A percentile compares a stretch with the other conserved stretches of the same genome.
Evolutionary conservation across 1,140 invertebrate species (phyloP).

Genomic region (Agrypnia vestita): DNA sequence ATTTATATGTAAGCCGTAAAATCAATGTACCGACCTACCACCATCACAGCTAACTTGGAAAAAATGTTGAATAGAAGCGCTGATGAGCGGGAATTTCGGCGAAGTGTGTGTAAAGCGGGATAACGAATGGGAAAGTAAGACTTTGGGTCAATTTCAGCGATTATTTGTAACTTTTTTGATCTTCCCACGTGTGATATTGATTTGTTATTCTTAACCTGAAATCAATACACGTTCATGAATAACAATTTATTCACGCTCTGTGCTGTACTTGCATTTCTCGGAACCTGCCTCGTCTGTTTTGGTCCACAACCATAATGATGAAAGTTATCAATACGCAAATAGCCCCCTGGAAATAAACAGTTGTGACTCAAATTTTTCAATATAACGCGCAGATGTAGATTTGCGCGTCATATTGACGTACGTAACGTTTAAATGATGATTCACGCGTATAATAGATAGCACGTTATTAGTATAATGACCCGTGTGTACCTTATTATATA

Average conservation of each 20-base stretch:
- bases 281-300: conserved; percentile 6
- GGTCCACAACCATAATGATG: not conserved
- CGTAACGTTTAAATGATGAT: too few relatives aligned
- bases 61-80: conserved; percentile 9
- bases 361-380: too few relatives aligned
- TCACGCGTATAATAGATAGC: too few relatives aligned
- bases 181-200: conserved; percentile 39
- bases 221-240: conserved; percentile 31
- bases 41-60: not conserved
- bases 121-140: conserved; percentile 31
- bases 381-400: too few relatives aligned
- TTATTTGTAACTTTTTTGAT: conserved; percentile 26
- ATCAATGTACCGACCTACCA: too few relatives aligned
- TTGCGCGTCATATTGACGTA: too few relatives aligned
- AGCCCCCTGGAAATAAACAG: too few relatives aligned
- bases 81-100: conserved; percentile 30
- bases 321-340: too few relatives aligned
- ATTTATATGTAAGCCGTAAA: too few relatives aligned
- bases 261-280: conserved; percentile 14
- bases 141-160: conserved; percentile 30
- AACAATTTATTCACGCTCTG: conserved; percentile 28
- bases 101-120: conserved; percentile 6
- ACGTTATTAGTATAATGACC: too few relatives aligned
- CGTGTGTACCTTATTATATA: too few relatives aligned
- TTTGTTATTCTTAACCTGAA: conserved; percentile 30